Evolutionary conservation across 64 coral and sea anemone species (phyloP).

Genomic region (Montipora sp.): DNA sequence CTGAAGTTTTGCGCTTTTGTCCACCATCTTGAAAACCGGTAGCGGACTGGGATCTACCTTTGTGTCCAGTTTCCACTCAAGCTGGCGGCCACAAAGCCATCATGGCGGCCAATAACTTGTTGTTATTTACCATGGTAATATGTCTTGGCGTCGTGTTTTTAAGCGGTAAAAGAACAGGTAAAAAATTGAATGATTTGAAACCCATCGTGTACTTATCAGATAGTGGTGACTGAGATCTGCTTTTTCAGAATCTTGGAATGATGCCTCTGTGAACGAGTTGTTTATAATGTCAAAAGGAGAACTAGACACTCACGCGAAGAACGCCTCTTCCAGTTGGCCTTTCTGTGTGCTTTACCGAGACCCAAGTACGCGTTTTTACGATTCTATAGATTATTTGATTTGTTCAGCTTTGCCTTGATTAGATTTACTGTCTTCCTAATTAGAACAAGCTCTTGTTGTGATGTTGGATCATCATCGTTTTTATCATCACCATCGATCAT

Average conservation of each 20-base stretch:
- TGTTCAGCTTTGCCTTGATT: no score
- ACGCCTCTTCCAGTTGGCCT: constrained; percentile 17
- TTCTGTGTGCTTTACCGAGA: constrained; percentile 58
- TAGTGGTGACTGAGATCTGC: no score
- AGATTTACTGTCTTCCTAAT: no score
- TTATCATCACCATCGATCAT: no score
- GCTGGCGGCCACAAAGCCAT: background rate
- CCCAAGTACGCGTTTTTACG: background rate
- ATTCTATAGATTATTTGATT: background rate
- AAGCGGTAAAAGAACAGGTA: background rate
- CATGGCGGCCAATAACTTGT: constrained; percentile 34
- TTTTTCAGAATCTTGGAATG: background rate
- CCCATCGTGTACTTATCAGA: no score
- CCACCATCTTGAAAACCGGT: background rate
- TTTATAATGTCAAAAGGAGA: constrained; percentile 15
- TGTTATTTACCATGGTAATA: background rate
- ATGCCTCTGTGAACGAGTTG: background rate
- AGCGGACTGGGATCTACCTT: background rate
- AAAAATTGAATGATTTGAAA: no score
- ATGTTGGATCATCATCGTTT: no score
- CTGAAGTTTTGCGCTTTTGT: background rate
- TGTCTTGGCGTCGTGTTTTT: background rate
- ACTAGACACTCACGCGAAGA: background rate
- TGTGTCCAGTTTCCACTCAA: background rate
- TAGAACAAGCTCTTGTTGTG: no score